These are phyloP conservation scores for Macrophya annulata DNA, from an alignment of 2,888 invertebrate species.

Conservation along the genomic window DNA sequence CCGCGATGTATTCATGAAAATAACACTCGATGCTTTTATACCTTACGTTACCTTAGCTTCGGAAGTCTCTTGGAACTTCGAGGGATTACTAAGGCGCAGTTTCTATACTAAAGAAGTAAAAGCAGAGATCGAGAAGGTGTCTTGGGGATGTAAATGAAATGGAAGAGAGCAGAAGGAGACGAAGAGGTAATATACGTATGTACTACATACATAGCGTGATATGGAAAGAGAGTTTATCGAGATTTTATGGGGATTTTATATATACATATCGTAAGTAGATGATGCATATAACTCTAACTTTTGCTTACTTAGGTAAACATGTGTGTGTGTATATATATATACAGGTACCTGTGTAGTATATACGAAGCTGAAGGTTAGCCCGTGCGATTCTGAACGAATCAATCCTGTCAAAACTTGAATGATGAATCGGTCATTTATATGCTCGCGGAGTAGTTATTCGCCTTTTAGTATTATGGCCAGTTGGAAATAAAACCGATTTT, in stretches of 20 bases:
- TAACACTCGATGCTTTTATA: constrained; percentile 31
- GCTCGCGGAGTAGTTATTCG: constrained; percentile 62
- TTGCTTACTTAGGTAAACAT: background rate
- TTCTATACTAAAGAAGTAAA: background rate
- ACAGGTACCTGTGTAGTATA: background rate
- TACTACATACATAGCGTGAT: background rate
- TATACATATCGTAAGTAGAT: background rate
- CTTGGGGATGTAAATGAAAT: background rate
- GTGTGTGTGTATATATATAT: background rate
- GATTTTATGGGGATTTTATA: background rate
- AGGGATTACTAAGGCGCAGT: background rate
- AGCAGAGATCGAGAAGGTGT: background rate
- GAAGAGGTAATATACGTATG: background rate
- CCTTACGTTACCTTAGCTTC: background rate
- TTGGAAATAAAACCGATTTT: constrained; percentile 65
- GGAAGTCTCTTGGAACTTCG: background rate
- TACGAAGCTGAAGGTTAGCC: background rate
- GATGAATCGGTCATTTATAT: constrained; percentile 74
- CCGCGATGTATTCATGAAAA: constrained; percentile 44
- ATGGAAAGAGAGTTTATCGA: constrained; percentile 23
- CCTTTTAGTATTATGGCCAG: constrained; percentile 66
- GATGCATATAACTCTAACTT: background rate
- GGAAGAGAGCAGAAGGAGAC: background rate
- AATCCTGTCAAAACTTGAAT: constrained; percentile 74
- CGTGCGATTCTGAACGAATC: constrained; percentile 65